Percentiles rank a stretch among this genome's conserved stretches.
Conservation (phyloP, 2,888 invertebrate genomes). For the Schrankia costaestrigalis region DNA sequence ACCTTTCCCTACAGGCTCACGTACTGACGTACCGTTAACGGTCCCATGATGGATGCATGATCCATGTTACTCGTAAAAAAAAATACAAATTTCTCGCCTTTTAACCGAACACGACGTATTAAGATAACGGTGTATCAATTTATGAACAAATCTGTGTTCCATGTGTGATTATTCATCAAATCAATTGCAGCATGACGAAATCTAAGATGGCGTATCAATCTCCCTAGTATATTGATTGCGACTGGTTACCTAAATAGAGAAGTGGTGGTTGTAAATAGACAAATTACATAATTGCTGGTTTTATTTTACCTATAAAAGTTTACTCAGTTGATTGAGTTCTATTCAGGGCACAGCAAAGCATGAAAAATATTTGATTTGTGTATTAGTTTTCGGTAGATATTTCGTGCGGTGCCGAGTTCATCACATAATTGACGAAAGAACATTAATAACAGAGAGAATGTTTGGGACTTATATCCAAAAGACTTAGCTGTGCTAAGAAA, state of each 20-base stretch:
- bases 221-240: conserved; percentile 27
- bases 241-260: conserved; percentile 28
- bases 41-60: conserved; percentile 45
- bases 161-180: conserved; percentile 36
- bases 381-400: no score
- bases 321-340: no score
- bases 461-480: no score
- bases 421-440: no score
- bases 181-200: conserved; percentile 37
- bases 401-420: no score
- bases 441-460: no score
- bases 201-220: conserved; percentile 34
- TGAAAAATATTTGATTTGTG: no score
- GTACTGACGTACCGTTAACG: conserved; percentile 35
- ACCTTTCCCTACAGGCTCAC: conserved; percentile 28
- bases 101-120: conserved; percentile 58
- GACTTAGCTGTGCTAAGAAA: no score
- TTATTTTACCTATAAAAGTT: no score
- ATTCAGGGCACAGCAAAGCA: no score
- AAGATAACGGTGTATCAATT: conserved; percentile 62
- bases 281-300: no score
- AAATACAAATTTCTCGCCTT: conserved; percentile 71
- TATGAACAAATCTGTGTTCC: conserved; percentile 47
- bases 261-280: conserved; percentile 13
- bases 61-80: conserved; percentile 41